Percentiles rank a stretch among this genome's conserved stretches.
Conservation (phyloP, 2,888 invertebrate genomes). For the Linnaemya vulpina region DNA sequence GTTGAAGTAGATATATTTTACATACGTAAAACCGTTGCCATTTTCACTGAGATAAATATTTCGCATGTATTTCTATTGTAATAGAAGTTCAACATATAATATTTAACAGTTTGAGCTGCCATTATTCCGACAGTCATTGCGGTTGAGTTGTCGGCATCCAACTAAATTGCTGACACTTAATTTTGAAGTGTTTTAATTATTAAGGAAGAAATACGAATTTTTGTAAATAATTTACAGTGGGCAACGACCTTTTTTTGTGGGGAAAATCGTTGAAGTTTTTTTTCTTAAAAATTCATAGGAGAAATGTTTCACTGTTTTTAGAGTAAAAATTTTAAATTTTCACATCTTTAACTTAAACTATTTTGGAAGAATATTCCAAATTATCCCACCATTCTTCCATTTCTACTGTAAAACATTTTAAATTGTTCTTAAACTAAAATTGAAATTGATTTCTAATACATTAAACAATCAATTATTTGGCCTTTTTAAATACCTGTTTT, state of each 20-base stretch:
- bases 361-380: too few relatives aligned
- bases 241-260: too few relatives aligned
- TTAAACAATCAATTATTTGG: not conserved
- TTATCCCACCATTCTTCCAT: too few relatives aligned
- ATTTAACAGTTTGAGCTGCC: not conserved
- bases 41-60: not conserved
- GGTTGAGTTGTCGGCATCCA: not conserved
- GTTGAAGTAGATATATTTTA: not conserved
- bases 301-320: too few relatives aligned
- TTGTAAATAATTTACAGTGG: too few relatives aligned
- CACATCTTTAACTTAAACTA: too few relatives aligned
- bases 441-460: too few relatives aligned
- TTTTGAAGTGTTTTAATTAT: not conserved
- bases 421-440: too few relatives aligned
- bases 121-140: not conserved
- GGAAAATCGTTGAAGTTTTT: too few relatives aligned
- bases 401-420: too few relatives aligned
- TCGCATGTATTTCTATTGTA: not conserved
- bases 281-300: too few relatives aligned
- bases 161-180: not conserved
- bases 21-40: not conserved
- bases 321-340: too few relatives aligned
- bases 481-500: not conserved
- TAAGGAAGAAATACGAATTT: not conserved
- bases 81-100: not conserved